Conservation (phyloP, 2,888 invertebrate species). For the Chesias legatella region DNA sequence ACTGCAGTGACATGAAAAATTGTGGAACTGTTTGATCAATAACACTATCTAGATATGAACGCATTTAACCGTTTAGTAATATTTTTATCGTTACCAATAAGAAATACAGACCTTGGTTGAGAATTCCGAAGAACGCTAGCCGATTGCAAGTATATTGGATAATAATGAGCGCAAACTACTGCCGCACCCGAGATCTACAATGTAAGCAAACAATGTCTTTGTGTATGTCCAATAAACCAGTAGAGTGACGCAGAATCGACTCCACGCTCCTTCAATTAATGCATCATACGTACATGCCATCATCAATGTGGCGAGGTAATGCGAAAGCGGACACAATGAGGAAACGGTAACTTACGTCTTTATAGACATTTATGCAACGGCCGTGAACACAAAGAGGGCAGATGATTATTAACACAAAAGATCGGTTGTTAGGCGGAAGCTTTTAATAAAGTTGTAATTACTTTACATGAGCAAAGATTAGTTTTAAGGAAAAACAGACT, state of each 20-base stretch:
- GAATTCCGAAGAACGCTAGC: background rate
- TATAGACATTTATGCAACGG: slow-evolving; percentile 5
- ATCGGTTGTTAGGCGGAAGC: slow-evolving; percentile 7
- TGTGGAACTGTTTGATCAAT: too few species aligned
- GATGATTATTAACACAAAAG: slow-evolving; percentile 3
- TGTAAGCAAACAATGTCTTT: slow-evolving; percentile 55
- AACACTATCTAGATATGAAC: too few species aligned
- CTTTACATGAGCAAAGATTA: background rate
- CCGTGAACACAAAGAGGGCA: slow-evolving; percentile 1
- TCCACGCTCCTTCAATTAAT: slow-evolving; percentile 35
- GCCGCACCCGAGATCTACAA: slow-evolving; percentile 13
- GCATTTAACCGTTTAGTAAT: too few species aligned
- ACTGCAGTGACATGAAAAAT: too few species aligned
- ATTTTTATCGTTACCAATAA: too few species aligned
- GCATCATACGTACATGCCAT: slow-evolving; percentile 10
- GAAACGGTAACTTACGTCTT: slow-evolving; percentile 14
- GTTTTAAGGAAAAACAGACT: slow-evolving; percentile 1
- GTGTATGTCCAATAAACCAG: slow-evolving; percentile 47
- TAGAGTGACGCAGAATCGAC: slow-evolving; percentile 38
- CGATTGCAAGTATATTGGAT: slow-evolving; percentile 11
- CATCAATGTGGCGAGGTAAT: slow-evolving; percentile 12
- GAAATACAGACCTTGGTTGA: background rate
- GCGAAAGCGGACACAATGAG: slow-evolving; percentile 25
- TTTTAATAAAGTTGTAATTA: slow-evolving; percentile 4
- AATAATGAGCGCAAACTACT: slow-evolving; percentile 7